Percentiles rank a stretch among this genome's conserved stretches.
These are phyloP conservation scores for Mercenaria mercenaria DNA, from an alignment of 1,140 invertebrate genomes.

Conservation along the genomic window DNA sequence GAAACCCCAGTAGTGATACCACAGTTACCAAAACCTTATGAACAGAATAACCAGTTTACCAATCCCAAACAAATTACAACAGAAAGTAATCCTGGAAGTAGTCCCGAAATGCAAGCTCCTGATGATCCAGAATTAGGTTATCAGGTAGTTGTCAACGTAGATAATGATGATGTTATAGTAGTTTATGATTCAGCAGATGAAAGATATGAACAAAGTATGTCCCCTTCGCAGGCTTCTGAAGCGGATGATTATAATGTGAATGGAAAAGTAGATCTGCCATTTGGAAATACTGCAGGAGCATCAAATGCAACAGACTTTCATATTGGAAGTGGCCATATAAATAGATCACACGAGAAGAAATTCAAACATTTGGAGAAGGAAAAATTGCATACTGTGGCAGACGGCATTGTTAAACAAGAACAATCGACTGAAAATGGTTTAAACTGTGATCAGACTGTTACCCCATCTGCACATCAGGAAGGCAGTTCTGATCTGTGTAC, in stretches of 20 bases:
- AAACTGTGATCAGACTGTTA: background rate
- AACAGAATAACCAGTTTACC: background rate
- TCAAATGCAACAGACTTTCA: too few relatives aligned
- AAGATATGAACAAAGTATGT: background rate
- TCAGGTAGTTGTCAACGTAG: slow-evolving; percentile 33
- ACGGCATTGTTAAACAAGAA: background rate
- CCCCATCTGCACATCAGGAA: background rate
- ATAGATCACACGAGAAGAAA: background rate
- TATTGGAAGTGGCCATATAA: background rate
- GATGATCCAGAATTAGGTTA: background rate
- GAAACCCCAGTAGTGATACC: background rate
- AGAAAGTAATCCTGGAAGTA: background rate
- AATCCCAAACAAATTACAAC: background rate
- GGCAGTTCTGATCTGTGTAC: background rate
- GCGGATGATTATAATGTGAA: background rate
- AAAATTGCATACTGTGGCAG: background rate
- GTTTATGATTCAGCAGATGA: slow-evolving; percentile 1
- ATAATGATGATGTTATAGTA: slow-evolving; percentile 34
- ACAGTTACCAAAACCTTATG: background rate
- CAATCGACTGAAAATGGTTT: background rate
- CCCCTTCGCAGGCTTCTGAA: background rate
- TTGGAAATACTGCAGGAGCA: background rate
- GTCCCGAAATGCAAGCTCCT: background rate
- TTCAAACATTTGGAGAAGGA: background rate
- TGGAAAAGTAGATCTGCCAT: background rate